Base-by-base conservation (phyloP, 2,113 vertebrate genomes). In the Lamprotornis superbus region DNA sequence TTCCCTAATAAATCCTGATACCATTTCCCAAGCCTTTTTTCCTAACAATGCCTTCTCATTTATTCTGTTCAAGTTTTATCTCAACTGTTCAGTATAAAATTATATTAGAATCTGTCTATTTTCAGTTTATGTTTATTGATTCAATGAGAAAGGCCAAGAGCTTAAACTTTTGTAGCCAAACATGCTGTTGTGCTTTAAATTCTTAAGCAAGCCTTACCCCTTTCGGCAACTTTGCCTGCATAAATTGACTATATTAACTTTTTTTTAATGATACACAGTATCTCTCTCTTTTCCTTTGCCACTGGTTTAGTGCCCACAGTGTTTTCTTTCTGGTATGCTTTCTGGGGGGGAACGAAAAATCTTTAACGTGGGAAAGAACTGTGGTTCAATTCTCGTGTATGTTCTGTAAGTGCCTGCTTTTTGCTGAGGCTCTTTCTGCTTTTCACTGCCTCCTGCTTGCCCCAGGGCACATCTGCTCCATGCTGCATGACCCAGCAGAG, bases 1-100 rank as follows among this genome's bases (percentile, higher is more conserved):
- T 95, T 94, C 65, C 52, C 73, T 89, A 71, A 84, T 73, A 95
- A 91, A 90, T 84, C 61, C 81, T 40, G 56, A 81, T 77, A 83
- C 35, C 35, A 16, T 76, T 90, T 91, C 67, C 83, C 59, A 82
- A 76, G 70, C 7, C 19, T 80, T 95, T 94, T 83, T 89, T 20
- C 35, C 37, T 65, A 91, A 73, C 83, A 94, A 82, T 82, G 57
- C 70, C 55, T 65, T 92, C 67, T 63, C 67, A 63, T 86, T 88
- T 76, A 76, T 57, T 64, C 60, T 90, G 33, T 71, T 83, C 69
- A 83, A 82, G 44, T 60, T 88, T 89, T 74, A 89, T 94, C 82
- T 92, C 71, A 90, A 24, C 59, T 87, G 61, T 19, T 81, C 52
- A 12, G 33, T 60, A 24, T 33, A 74, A 87, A 40, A 82, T 93